Evolutionary conservation across 2,113 vertebrate species (phyloP).

Genomic region (Heterotilapia buettikoferi): DNA sequence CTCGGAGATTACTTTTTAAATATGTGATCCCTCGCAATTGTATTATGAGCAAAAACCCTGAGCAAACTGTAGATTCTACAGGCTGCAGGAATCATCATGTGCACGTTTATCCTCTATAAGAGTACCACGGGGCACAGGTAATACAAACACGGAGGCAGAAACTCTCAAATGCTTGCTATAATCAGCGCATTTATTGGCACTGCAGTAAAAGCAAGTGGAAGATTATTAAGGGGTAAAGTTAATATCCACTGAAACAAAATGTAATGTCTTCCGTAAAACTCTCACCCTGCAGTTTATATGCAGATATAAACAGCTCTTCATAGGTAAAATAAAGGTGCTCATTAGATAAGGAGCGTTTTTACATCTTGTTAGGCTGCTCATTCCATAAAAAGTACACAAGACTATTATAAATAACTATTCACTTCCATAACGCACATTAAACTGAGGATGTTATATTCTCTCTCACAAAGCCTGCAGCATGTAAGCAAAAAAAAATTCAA

Average conservation of each 20-base stretch:
- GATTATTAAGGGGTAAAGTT: not conserved
- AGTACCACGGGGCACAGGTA: accelerated
- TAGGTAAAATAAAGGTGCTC: not conserved
- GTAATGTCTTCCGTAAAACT: not conserved
- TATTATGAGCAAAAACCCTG: not conserved
- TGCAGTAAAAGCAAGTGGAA: not conserved
- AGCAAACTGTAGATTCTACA: not conserved
- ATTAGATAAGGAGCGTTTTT: not conserved
- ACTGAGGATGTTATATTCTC: not conserved
- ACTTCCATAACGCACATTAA: not conserved
- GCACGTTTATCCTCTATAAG: not conserved
- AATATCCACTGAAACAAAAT: not conserved
- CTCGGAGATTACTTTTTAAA: not conserved
- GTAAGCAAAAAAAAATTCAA: not conserved
- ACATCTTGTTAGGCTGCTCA: not conserved
- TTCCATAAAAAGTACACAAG: not conserved
- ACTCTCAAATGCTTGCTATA: not conserved
- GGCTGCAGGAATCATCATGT: not conserved
- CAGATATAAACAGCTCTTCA: not conserved
- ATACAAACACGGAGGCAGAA: not conserved
- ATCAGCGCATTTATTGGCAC: not conserved
- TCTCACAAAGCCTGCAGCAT: not conserved
- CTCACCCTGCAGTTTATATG: not conserved
- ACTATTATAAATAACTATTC: not conserved
- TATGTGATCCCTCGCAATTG: not conserved